These are phyloP conservation scores for Hippoglossus stenolepis DNA, from an alignment of 2,113 vertebrate genomes.

Conservation along the genomic window DNA sequence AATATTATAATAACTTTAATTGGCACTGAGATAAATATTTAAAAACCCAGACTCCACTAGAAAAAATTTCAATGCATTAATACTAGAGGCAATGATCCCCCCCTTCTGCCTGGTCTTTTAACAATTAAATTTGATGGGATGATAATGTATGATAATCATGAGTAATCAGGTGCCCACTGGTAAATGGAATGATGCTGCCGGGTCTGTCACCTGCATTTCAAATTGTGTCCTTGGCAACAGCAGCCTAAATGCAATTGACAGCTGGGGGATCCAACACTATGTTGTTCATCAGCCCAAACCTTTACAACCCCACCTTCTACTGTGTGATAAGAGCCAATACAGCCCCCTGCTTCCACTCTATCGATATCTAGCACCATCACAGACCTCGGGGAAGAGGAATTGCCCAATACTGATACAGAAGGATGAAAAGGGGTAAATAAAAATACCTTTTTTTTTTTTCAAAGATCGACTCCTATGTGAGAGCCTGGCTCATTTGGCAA, in stretches of 20 bases:
- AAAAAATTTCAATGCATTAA: slow-evolving; percentile 69
- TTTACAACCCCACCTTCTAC: slow-evolving; percentile 40
- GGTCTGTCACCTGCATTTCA: slow-evolving; percentile 95
- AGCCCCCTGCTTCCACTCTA: slow-evolving; percentile 69
- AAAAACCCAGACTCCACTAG: slow-evolving; percentile 62
- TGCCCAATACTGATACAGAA: slow-evolving; percentile 26
- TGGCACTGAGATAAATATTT: slow-evolving; percentile 79
- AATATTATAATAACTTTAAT: slow-evolving; percentile 68
- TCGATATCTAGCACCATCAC: slow-evolving; percentile 71
- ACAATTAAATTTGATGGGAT: slow-evolving; percentile 95
- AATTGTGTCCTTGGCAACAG: slow-evolving; percentile 85
- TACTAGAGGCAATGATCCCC: slow-evolving; percentile 84
- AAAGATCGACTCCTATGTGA: slow-evolving; percentile 32
- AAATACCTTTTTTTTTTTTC: slow-evolving; percentile 13
- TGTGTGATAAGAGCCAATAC: slow-evolving; percentile 73
- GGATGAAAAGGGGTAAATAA: slow-evolving; percentile 47
- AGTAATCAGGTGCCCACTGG: slow-evolving; percentile 93
- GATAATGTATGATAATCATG: slow-evolving; percentile 98
- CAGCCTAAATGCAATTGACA: slow-evolving; percentile 85
- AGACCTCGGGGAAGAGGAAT: slow-evolving; percentile 71
- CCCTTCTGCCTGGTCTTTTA: slow-evolving; percentile 79
- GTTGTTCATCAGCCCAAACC: slow-evolving; percentile 53
- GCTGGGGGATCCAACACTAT: slow-evolving; percentile 79
- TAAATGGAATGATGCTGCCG: slow-evolving; percentile 89
- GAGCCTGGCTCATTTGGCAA: slow-evolving; percentile 76